phyloP scores from a whole-genome alignment of 1,140 invertebrate species.

The Apis mellifera region DNA sequence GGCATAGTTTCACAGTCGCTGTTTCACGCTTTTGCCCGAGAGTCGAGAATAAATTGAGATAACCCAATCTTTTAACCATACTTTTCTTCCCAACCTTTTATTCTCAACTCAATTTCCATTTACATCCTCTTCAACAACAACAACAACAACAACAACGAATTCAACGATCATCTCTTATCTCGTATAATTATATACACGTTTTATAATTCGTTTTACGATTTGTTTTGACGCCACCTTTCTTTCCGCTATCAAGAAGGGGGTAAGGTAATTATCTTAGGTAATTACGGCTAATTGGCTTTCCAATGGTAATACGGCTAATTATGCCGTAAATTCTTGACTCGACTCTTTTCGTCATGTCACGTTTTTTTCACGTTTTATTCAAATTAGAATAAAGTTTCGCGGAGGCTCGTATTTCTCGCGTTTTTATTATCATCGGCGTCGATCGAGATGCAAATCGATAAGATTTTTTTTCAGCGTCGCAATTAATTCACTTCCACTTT shows the following conservation, averaged over 20 bases:
- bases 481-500: slow-evolving; percentile 40
- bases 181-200: not conserved
- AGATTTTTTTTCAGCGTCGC: slow-evolving; percentile 6
- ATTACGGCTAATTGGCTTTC: slow-evolving; percentile 50
- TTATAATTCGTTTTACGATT: too few relatives aligned
- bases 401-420: not conserved
- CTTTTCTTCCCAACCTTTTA: too few relatives aligned
- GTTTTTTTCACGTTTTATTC: slow-evolving; percentile 34
- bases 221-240: not conserved
- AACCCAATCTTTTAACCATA: too few relatives aligned
- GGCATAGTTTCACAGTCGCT: not conserved
- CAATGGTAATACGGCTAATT: slow-evolving; percentile 18
- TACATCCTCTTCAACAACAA: too few relatives aligned
- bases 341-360: slow-evolving; percentile 17
- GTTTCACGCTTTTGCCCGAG: slow-evolving; percentile 18
- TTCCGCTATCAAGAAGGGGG: not conserved
- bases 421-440: slow-evolving; percentile 7
- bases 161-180: not conserved
- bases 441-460: not conserved
- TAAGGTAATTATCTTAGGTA: slow-evolving; percentile 43
- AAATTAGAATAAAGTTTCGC: slow-evolving; percentile 33
- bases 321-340: slow-evolving; percentile 44
- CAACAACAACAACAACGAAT: not conserved
- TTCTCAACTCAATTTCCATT: too few relatives aligned
- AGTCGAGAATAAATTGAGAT: not conserved